These are phyloP conservation scores for Caracal caracal DNA, from an alignment of 2,113 vertebrate species.

Conservation along the genomic window DNA sequence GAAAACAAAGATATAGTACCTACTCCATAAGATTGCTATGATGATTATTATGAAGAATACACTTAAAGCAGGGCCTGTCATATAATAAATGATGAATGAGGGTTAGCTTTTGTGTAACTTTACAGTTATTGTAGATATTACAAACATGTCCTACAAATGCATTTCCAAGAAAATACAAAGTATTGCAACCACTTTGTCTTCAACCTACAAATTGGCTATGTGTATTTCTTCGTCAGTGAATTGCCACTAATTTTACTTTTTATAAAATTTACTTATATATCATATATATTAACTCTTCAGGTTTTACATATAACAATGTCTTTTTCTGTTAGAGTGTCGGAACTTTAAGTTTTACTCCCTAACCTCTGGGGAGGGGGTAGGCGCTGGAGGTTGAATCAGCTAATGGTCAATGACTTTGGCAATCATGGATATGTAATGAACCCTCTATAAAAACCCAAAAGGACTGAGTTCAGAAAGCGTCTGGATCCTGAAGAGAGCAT, in stretches of 20 bases:
- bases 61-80: background rate
- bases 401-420: background rate
- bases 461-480: background rate
- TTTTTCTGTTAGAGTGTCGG: background rate
- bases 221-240: background rate
- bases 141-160: background rate
- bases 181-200: background rate
- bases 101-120: background rate
- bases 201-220: background rate
- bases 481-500: background rate
- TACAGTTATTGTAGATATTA: background rate
- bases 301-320: background rate
- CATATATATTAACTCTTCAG: background rate
- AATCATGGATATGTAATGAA: no score
- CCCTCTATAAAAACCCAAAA: background rate
- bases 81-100: background rate
- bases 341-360: background rate
- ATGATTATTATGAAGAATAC: background rate
- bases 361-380: background rate
- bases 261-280: background rate
- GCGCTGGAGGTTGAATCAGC: background rate
- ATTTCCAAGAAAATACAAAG: background rate
- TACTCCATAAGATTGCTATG: background rate
- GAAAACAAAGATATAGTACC: background rate
- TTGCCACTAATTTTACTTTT: background rate